A percentile compares a stretch with the other conserved stretches of the same genome.
Evolutionary conservation across 2,113 vertebrate species (phyloP).

Genomic region (Platysteira castanea): DNA sequence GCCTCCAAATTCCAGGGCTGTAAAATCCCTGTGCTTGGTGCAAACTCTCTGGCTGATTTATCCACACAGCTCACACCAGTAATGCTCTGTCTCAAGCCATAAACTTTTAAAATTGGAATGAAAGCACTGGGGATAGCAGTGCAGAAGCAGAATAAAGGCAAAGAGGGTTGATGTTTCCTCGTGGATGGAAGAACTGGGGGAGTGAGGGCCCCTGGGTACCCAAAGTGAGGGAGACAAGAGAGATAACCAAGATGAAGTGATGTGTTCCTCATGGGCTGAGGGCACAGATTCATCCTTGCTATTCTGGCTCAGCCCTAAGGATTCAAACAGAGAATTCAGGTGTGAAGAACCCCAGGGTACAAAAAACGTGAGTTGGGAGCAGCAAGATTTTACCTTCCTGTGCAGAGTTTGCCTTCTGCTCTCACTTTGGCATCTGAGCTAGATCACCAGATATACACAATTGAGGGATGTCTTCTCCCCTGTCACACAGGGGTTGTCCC

Average conservation of each 20-base stretch:
- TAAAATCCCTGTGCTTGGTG: neutral
- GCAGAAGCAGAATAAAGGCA: neutral
- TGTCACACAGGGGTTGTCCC: neutral
- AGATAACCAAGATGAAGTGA: neutral
- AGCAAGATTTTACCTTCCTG: neutral
- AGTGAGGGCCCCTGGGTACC: neutral
- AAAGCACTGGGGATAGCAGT: neutral
- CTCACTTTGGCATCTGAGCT: neutral
- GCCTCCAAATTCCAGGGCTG: neutral
- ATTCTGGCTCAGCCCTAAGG: too few relatives aligned
- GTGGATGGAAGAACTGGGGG: neutral
- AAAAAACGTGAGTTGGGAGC: fast-evolving
- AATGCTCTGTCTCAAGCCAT: neutral
- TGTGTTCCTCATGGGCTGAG: fast-evolving
- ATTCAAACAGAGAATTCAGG: neutral
- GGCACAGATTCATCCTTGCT: neutral
- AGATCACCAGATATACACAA: neutral
- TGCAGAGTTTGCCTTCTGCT: neutral
- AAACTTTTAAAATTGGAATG: neutral
- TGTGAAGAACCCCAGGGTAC: fast-evolving
- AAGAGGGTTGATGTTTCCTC: neutral
- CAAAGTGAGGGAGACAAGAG: neutral
- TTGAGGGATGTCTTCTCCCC: neutral
- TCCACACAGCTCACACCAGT: neutral
- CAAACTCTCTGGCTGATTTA: neutral